Conservation (phyloP, 2,113 vertebrate species). For the Dendropsophus ebraccatus region DNA sequence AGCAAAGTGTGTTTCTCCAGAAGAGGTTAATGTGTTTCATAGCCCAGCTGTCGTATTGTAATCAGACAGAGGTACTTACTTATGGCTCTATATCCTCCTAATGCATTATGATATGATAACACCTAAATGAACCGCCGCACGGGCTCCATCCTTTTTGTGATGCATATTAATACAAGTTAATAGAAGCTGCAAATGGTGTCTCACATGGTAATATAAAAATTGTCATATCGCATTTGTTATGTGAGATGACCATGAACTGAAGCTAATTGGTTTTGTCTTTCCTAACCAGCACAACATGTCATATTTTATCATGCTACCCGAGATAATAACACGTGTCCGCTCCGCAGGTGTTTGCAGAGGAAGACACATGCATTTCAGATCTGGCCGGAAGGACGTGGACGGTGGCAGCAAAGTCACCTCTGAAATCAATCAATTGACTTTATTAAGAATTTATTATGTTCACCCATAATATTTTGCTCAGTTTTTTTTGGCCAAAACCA, state of each 20-base stretch:
- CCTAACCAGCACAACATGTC: constrained; percentile 55
- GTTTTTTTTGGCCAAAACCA: no score
- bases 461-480: no score
- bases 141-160: constrained; percentile 28
- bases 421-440: background rate
- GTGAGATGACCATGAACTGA: constrained; percentile 52
- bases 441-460: no score
- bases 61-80: constrained; percentile 52
- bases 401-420: background rate
- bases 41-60: constrained; percentile 32
- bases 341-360: constrained; percentile 6
- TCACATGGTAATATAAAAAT: constrained; percentile 53
- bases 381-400: background rate
- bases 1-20: constrained; percentile 39
- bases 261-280: constrained; percentile 58
- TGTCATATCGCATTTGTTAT: constrained; percentile 58
- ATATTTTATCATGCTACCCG: constrained; percentile 48
- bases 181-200: constrained; percentile 53
- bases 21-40: constrained; percentile 53
- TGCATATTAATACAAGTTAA: constrained; percentile 58
- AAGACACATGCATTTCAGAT: background rate
- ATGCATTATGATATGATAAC: constrained; percentile 48
- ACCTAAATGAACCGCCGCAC: constrained; percentile 44
- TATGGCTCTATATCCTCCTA: background rate
- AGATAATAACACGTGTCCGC: constrained; percentile 33